phyloP scores from a whole-genome alignment of 2,113 vertebrate species.

The Cololabis saira region DNA sequence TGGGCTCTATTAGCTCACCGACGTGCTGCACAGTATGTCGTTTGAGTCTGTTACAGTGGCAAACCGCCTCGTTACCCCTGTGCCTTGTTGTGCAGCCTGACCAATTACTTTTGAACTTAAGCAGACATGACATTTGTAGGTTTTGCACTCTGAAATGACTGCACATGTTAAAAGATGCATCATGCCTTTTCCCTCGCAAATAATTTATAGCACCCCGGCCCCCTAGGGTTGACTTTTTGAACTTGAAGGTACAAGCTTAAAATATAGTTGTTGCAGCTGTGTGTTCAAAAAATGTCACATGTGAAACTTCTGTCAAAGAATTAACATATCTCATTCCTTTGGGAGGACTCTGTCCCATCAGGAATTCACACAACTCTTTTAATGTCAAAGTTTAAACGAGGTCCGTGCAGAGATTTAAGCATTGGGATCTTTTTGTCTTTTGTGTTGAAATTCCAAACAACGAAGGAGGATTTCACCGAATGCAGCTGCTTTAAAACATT shows the following conservation, averaged over 20 bases:
- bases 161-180: constrained; percentile 92
- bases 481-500: constrained; percentile 1
- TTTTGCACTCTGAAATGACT: constrained; percentile 88
- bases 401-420: neutral
- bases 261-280: constrained; percentile 61
- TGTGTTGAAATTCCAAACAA: neutral
- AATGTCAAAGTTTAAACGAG: no score
- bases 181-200: constrained; percentile 81
- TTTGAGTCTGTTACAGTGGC: constrained; percentile 81
- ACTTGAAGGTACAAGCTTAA: constrained; percentile 78
- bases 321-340: neutral
- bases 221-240: constrained; percentile 79
- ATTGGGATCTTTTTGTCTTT: neutral
- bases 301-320: constrained; percentile 35
- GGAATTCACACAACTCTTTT: neutral
- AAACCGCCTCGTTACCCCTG: constrained; percentile 78
- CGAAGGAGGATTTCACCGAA: constrained; percentile 4
- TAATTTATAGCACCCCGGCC: constrained; percentile 77
- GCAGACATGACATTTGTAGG: constrained; percentile 95
- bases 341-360: neutral
- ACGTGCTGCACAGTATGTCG: constrained; percentile 69
- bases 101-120: constrained; percentile 95
- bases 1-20: constrained; percentile 79
- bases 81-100: constrained; percentile 85
- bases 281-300: constrained; percentile 49